These are phyloP conservation scores for Hirtodrosophila confusa DNA, from an alignment of 2,888 invertebrate species.

Conservation along the genomic window DNA sequence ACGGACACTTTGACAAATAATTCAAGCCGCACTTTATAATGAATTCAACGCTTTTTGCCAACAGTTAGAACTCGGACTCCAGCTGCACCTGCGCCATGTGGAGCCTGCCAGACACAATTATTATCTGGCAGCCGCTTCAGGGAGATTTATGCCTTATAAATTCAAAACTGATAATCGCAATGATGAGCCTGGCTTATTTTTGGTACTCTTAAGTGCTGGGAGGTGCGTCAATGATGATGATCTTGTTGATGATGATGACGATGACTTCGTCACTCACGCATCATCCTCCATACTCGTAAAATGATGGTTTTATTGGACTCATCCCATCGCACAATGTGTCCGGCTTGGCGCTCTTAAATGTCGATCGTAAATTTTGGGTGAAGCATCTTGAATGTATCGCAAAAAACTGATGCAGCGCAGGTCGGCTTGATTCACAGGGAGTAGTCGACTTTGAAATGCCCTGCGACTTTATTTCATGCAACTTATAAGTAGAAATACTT, in stretches of 20 bases:
- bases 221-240: constrained; percentile 47
- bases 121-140: background rate
- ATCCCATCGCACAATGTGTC: constrained; percentile 37
- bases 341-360: constrained; percentile 53
- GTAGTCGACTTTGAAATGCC: constrained; percentile 18
- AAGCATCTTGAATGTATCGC: constrained; percentile 26
- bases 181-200: constrained; percentile 69
- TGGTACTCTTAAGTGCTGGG: constrained; percentile 64
- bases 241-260: constrained; percentile 3
- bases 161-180: constrained; percentile 55
- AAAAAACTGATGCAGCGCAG: constrained; percentile 16
- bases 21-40: constrained; percentile 71
- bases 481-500: no score
- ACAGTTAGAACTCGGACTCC: constrained; percentile 17
- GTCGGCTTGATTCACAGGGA: constrained; percentile 21
- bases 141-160: constrained; percentile 66
- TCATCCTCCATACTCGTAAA: constrained; percentile 55
- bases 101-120: background rate
- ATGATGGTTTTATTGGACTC: constrained; percentile 52
- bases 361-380: constrained; percentile 47
- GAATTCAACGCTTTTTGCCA: constrained; percentile 45
- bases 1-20: constrained; percentile 68
- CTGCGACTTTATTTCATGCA: constrained; percentile 1
- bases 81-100: constrained; percentile 27
- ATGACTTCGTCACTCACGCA: constrained; percentile 56